Percentiles rank a stretch among this genome's conserved stretches.
phyloP scores from a whole-genome alignment of 1,140 invertebrate genomes.

The Musca domestica region DNA sequence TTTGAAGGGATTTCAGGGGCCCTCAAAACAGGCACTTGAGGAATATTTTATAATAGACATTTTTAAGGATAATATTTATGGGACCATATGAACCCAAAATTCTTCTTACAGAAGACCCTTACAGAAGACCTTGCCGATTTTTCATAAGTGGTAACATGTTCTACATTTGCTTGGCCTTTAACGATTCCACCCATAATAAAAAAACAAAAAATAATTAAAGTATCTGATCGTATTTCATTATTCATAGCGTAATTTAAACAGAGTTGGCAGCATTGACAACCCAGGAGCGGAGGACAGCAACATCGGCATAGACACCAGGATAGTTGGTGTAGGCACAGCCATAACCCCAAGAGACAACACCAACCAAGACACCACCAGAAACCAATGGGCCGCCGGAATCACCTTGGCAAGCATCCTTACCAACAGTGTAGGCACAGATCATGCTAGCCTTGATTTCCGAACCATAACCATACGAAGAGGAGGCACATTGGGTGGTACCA shows the following conservation, averaged over 20 bases:
- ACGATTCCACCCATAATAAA: conserved; percentile 60
- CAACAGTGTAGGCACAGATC: conserved; percentile 51
- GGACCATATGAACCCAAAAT: too few relatives aligned
- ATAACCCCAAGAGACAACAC: conserved; percentile 66
- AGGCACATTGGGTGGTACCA: conserved; percentile 30
- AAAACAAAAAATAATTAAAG: too few relatives aligned
- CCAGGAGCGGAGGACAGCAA: conserved; percentile 46
- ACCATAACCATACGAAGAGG: conserved; percentile 33
- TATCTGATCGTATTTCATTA: conserved; percentile 1
- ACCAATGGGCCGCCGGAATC: conserved; percentile 58
- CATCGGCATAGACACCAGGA: conserved; percentile 65
- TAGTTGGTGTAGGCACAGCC: conserved; percentile 39
- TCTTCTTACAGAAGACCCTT: neutral
- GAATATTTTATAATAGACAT: too few relatives aligned
- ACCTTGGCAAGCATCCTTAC: conserved; percentile 39
- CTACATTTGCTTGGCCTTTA: conserved; percentile 39
- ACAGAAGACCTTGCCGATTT: neutral
- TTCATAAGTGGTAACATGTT: conserved; percentile 8
- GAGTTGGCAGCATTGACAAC: conserved; percentile 30
- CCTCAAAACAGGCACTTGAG: too few relatives aligned
- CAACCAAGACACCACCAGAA: conserved; percentile 45
- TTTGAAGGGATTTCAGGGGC: too few relatives aligned
- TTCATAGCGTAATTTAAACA: conserved; percentile 44
- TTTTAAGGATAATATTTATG: too few relatives aligned
- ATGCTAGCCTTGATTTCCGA: conserved; percentile 38